Percentiles rank a stretch among this genome's conserved stretches.
These are phyloP conservation scores for Montipora efflorescens DNA, from an alignment of 64 coral and sea anemone species.

Conservation along the genomic window DNA sequence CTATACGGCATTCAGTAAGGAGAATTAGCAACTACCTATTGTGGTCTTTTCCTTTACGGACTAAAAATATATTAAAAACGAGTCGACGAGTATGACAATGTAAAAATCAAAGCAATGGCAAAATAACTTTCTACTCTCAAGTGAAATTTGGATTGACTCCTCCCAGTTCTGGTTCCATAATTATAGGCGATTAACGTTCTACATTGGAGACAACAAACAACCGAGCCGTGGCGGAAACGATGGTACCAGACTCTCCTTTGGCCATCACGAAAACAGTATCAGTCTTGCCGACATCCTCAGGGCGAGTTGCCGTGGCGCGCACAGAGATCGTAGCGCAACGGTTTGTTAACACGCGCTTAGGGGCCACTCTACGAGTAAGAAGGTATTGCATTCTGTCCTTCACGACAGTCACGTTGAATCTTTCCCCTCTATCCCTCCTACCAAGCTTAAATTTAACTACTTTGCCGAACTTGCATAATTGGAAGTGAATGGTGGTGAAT, in stretches of 20 bases:
- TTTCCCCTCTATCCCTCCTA: background rate
- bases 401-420: conserved; percentile 8
- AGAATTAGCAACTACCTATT: too few species aligned
- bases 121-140: too few species aligned
- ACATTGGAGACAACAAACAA: background rate
- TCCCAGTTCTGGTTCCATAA: too few species aligned
- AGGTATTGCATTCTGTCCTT: conserved; percentile 26
- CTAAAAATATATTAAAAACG: too few species aligned
- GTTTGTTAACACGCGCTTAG: background rate
- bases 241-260: background rate
- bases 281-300: background rate
- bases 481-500: conserved; percentile 51
- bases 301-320: background rate
- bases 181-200: too few species aligned
- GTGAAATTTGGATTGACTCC: too few species aligned
- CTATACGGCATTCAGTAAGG: too few species aligned
- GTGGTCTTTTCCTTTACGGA: too few species aligned
- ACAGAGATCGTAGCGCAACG: conserved; percentile 7
- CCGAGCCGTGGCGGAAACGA: background rate
- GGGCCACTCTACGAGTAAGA: background rate
- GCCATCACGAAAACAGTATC: conserved; percentile 13
- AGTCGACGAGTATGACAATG: too few species aligned
- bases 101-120: too few species aligned
- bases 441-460: too few species aligned
- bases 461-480: conserved; percentile 29